Evolutionary conservation across 2,797 vertebrate genomes (phyloP).

Genomic region (Myotis daubentonii): DNA sequence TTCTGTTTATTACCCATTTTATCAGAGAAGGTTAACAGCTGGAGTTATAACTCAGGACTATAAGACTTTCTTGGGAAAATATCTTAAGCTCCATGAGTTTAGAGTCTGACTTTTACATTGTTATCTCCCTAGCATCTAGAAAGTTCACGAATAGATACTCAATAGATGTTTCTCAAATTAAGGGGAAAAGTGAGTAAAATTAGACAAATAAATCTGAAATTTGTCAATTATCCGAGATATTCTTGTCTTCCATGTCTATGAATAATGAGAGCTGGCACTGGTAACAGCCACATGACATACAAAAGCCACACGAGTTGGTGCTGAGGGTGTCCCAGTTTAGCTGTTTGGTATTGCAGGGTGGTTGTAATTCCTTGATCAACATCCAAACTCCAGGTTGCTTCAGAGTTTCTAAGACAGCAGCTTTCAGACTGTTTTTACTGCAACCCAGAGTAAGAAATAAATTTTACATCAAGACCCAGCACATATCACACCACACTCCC

Average conservation of each 20-base stretch:
- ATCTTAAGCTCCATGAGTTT: background rate
- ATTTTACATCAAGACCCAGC: conserved; percentile 32
- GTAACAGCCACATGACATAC: background rate
- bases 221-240: background rate
- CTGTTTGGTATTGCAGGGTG: background rate
- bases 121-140: background rate
- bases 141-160: background rate
- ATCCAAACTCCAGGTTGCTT: conserved; percentile 19
- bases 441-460: conserved; percentile 41
- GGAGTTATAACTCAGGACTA: background rate
- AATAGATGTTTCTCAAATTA: background rate
- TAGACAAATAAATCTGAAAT: background rate
- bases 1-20: conserved; percentile 16
- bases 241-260: background rate
- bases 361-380: conserved; percentile 25
- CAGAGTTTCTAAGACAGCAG: conserved; percentile 38
- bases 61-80: background rate
- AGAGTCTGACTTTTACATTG: background rate
- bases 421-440: background rate
- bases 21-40: background rate
- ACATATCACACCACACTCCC: background rate
- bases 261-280: background rate
- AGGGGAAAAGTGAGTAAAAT: background rate
- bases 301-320: background rate
- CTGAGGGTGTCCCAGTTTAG: background rate